Base-by-base conservation (phyloP, 2,797 vertebrate species). In the Odontamblyopus rebecca region DNA sequence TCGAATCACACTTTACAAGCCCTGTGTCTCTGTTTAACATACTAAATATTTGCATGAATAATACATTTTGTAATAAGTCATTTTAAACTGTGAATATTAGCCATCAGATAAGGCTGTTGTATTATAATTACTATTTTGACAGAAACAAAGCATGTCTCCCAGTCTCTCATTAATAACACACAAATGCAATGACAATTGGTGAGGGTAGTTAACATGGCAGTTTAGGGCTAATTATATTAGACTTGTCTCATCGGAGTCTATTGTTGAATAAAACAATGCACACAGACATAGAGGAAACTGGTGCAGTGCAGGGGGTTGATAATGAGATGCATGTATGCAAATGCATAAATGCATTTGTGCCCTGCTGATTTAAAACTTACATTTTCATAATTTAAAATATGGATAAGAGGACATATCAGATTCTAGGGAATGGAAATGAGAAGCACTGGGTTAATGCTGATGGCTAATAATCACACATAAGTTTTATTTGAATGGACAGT, bases 221-320 rank as follows among this genome's bases (percentile, higher is more conserved):
- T 79, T 86, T 90, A 74, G 74, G 71, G 75, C 74, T 90, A 89
- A 92, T 92, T 86, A 82, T 60, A 5, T 86, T 73, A 70, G 60
- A 85, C 78, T 83, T 81, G 89, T 88, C 82, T 88, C 81, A 89
- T 82, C 71, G 78, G 71, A 72, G 74, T 81, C 32, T 35, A 35
- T 6, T 87, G 85, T 87, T 80, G 72, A 82, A 86, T 67, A 56
- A 72, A 82, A 82, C 77, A 75, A 86, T 85, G 63, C 75, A 71
- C 79, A 76, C 76, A 61, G 71, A 83, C 68, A 87, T 72, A 67
- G 72, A 76, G 75, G 69, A 44, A 66, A 26, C 23, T 7, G 27
- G 61, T 2, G 63, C 61, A 19, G 44, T 35, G 54, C 60, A 63
- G 56, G 41, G 59, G 63, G 67, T 67, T 70, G 56, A 76, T 77